Base-by-base conservation (phyloP, 2,888 invertebrate genomes). In the Pasiphila rectangulata region DNA sequence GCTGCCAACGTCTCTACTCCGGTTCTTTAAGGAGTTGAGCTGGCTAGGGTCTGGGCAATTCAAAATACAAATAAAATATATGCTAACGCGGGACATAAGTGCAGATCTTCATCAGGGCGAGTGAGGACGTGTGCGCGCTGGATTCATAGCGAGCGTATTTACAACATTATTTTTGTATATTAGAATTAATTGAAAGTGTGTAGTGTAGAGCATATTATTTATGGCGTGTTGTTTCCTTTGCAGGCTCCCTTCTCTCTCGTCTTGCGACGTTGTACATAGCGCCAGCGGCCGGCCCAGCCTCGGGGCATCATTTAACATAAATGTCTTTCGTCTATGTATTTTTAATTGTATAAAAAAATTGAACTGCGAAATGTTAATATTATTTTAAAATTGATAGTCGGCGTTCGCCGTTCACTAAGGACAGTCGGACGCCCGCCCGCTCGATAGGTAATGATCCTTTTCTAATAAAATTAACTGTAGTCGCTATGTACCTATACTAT, bases 401-500 rank as follows among this genome's bases (percentile, higher is more conserved):
- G 63, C 42, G 50, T 29, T 12, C 24, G 29, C 23, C 35, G 43
- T 15, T 16, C 1, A 12, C 16, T 29, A n/a, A 37, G 36, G 51
- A 19, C 59, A 46, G 40, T 12, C 10, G 57, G 50, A 45, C 51
- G 24, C 54, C 41, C n/a, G n/a, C n/a, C 57, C 55, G 54, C 57
- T 34, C 39, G 46, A 13, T 49, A 53, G 47, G 46, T 46, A 44
- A 47, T 37, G 40, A 50, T 51, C 50, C 71, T 78, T 74, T 77
- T 75, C 66, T 40, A 69, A 67, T 70, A 69, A 81, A 83, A 82
- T 84, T 83, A 82, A 82, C 76, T 69, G 80, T 87, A 86, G 84
- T 77, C 24, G 69, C 51, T 64, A 46, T 54, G 57, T 65, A 64
- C 59, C 72, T 78, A 67, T 72, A n/a, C n/a, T n/a, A 70, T 63